Conservation (phyloP, 1,140 invertebrate species). For the Eriocheir sinensis region DNA sequence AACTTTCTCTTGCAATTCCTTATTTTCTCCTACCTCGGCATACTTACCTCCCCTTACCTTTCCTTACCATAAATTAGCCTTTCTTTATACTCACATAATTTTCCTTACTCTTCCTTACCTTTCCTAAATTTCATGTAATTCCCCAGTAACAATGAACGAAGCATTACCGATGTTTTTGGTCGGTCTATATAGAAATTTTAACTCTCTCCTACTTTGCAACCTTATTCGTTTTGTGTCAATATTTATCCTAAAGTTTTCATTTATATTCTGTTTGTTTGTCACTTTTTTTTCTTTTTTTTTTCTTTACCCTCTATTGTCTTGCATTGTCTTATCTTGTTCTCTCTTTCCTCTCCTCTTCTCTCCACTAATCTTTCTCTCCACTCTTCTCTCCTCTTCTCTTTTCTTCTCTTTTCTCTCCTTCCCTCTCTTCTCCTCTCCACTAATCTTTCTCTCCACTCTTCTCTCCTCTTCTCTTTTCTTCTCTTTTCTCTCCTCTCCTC, state of each 20-base stretch:
- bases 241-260: too few species aligned
- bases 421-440: background rate
- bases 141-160: too few species aligned
- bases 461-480: background rate
- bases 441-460: background rate
- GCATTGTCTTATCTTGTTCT: background rate
- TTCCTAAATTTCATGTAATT: background rate
- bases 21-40: too few species aligned
- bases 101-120: background rate
- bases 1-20: too few species aligned
- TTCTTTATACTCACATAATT: background rate
- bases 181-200: too few species aligned
- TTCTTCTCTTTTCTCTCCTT: background rate
- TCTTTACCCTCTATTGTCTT: background rate
- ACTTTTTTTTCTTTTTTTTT: background rate
- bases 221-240: background rate
- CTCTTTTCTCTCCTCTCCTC: background rate
- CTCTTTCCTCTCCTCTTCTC: background rate
- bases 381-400: background rate
- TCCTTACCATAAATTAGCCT: background rate
- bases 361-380: background rate
- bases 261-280: background rate
- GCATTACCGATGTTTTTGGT: too few species aligned
- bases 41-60: too few species aligned
- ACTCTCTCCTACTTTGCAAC: background rate